Evolutionary conservation across 2,797 vertebrate species (phyloP).

Genomic region (Artibeus lituratus): DNA sequence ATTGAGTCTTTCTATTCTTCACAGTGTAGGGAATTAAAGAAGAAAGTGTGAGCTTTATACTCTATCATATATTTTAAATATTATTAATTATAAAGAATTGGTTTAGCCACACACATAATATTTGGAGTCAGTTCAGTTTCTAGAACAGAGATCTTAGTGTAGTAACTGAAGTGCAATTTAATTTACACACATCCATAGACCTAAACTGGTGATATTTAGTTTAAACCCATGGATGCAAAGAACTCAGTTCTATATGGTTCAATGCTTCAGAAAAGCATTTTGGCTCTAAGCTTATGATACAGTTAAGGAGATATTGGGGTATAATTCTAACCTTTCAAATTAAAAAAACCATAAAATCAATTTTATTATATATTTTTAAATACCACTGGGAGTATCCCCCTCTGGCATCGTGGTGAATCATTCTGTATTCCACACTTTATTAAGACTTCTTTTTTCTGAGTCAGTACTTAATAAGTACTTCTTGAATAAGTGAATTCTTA

Average conservation of each 20-base stretch:
- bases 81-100: background rate
- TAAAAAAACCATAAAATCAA: slow-evolving; percentile 14
- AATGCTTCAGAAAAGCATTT: slow-evolving; percentile 44
- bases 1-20: background rate
- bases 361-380: slow-evolving; percentile 53
- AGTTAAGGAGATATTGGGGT: background rate
- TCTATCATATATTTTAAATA: background rate
- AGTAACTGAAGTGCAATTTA: background rate
- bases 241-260: background rate
- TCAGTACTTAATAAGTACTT: background rate
- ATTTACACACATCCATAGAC: background rate
- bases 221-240: slow-evolving; percentile 14
- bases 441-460: background rate
- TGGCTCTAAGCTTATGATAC: accelerated
- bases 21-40: background rate
- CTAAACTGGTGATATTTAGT: slow-evolving; percentile 47
- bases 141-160: background rate
- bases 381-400: background rate
- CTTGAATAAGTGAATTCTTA: background rate
- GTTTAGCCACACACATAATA: background rate
- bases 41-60: background rate
- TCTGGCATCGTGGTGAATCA: slow-evolving; percentile 46
- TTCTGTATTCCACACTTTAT: slow-evolving; percentile 1
- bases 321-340: slow-evolving; percentile 44
- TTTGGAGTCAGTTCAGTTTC: background rate